Conservation (phyloP, 2,797 vertebrate genomes). For the Tokudaia muenninki region DNA sequence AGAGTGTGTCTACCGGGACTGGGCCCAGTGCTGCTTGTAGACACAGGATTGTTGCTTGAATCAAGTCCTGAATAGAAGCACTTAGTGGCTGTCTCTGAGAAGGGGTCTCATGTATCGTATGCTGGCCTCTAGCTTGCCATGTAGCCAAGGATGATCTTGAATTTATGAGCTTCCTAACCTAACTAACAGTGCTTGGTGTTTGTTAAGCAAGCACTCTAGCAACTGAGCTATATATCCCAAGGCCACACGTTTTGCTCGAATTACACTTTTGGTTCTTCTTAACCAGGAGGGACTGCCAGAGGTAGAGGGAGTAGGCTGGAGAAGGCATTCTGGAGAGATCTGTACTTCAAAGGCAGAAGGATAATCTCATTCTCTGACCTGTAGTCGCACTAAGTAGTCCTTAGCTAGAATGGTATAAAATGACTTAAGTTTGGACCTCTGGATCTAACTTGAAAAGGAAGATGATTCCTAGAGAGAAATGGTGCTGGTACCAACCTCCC, state of each 20-base stretch:
- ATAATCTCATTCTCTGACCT: no score
- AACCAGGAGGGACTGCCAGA: no score
- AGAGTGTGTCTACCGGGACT: not conserved
- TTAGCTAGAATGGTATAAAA: not conserved
- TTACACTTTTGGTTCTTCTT: no score
- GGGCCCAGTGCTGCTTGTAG: not conserved
- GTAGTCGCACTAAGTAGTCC: not conserved
- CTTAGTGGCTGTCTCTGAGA: not conserved
- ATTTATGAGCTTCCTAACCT: not conserved
- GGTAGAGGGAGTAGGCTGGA: no score
- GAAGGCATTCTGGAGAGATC: no score
- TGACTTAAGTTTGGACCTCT: not conserved
- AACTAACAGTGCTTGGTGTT: not conserved
- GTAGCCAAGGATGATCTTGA: not conserved
- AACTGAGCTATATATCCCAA: not conserved
- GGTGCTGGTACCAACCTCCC: not conserved
- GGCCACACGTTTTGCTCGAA: not conserved
- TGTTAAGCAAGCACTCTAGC: not conserved
- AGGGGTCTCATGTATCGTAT: not conserved
- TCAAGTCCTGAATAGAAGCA: not conserved
- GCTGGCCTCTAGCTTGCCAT: not conserved
- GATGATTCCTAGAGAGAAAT: not conserved
- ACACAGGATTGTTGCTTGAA: not conserved
- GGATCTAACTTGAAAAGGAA: slow-evolving; percentile 19
- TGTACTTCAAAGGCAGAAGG: no score